Conservation (phyloP, 2,113 vertebrate species). For the Silurus meridionalis region DNA sequence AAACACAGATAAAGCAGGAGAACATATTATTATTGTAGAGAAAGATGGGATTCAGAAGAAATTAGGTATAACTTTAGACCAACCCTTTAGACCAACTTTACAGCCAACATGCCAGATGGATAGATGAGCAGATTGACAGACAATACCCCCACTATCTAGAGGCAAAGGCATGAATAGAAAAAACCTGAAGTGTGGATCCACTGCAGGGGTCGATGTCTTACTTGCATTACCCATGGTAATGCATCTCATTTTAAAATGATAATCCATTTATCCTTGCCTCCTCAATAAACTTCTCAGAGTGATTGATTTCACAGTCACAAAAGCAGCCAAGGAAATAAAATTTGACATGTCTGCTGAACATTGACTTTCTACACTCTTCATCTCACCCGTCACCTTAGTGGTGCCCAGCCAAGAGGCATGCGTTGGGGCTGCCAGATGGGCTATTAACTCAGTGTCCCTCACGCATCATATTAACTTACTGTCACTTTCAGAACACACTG, state of each 20-base stretch:
- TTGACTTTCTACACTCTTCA: slow-evolving; percentile 50
- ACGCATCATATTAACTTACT: slow-evolving; percentile 52
- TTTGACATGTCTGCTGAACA: slow-evolving; percentile 63
- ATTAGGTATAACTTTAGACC: background rate
- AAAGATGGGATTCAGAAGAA: background rate
- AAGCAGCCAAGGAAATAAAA: slow-evolving; percentile 60
- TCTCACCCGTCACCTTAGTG: slow-evolving; percentile 18
- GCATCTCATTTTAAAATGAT: slow-evolving; percentile 63
- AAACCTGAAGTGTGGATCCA: background rate
- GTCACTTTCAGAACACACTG: slow-evolving; percentile 51
- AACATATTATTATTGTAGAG: background rate
- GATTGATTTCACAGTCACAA: slow-evolving; percentile 61
- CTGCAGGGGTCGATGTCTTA: slow-evolving; percentile 36
- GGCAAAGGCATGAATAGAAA: background rate
- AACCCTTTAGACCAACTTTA: background rate
- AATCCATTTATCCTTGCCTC: slow-evolving; percentile 59
- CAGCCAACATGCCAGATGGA: background rate
- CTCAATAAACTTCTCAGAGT: slow-evolving; percentile 45
- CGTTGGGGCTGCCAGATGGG: slow-evolving; percentile 22
- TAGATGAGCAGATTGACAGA: background rate
- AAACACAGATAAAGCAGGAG: background rate
- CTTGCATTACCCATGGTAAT: slow-evolving; percentile 52
- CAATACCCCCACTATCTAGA: background rate
- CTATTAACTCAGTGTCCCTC: slow-evolving; percentile 48
- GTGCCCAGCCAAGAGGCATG: slow-evolving; percentile 30